phyloP scores from a whole-genome alignment of 2,113 vertebrate genomes.

The Oceanodroma tethys region DNA sequence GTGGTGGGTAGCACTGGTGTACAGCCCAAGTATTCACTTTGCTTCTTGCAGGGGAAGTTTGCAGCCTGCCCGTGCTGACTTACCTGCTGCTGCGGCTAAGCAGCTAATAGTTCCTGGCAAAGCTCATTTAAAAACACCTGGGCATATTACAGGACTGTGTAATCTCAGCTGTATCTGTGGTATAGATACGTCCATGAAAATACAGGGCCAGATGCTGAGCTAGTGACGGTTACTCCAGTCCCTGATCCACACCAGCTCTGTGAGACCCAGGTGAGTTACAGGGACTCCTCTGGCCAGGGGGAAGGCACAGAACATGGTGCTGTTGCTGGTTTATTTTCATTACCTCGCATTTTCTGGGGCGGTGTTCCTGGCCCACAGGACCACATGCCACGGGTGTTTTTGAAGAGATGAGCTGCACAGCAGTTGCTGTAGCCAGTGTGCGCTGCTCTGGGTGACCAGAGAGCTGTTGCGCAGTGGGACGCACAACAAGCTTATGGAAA shows the following conservation, averaged over 20 bases:
- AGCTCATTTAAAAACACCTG: not conserved
- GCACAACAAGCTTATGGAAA: not conserved
- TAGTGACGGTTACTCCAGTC: not conserved
- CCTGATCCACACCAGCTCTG: not conserved
- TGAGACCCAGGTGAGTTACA: not conserved
- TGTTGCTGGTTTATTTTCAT: not conserved
- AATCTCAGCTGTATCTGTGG: not conserved
- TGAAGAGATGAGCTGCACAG: not conserved
- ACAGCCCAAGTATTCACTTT: not conserved
- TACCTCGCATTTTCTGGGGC: not conserved
- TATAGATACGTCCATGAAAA: not conserved
- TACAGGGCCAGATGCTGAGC: not conserved
- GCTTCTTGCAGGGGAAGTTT: not conserved
- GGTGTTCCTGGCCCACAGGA: not conserved
- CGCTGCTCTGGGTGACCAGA: not conserved
- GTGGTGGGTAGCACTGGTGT: too few relatives aligned
- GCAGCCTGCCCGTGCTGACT: not conserved
- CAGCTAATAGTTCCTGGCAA: not conserved
- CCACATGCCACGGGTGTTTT: not conserved
- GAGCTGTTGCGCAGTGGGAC: not conserved
- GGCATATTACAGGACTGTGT: not conserved
- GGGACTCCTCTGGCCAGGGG: not conserved
- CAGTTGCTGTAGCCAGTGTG: not conserved
- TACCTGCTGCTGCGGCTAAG: not conserved
- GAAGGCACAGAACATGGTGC: not conserved